Evolutionary conservation across 2,113 vertebrate genomes (phyloP), one percentile per base, ranked within the genome.

Genomic region (Lophotis ruficrista): DNA sequence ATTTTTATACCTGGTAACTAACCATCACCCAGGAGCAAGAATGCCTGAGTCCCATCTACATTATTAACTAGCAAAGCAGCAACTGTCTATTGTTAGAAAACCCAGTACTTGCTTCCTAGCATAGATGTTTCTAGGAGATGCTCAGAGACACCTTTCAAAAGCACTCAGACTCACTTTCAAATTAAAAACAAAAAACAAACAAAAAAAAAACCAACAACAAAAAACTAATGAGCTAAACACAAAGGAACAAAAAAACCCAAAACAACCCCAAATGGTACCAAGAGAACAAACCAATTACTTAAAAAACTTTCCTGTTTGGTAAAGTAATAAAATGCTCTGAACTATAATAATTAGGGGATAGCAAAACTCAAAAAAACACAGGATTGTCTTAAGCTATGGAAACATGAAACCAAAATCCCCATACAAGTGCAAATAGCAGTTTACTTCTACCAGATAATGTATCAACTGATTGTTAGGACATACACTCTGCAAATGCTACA

Each of bases 381-480:
- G 68, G 47, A 89, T 92, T 94, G 94, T 92, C 89, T 94, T 94
- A 95, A 93, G 69, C 69, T 86, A 92, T 48, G 62, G 96, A 97
- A 96, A 92, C 58, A 94, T 31, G 76, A 93, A 94, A 91, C 93
- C 91, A 92, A 96, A 96, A 95, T 91, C 65, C 90, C 89, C 94
- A 89, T 77, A 94, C 94, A 93, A 96, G 92, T 77, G 94, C 93
- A 96, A 95, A 96, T 62, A 96, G 90, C 81, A 96, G 93, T 95
- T 97, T 91, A 90, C 85, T 90, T 96, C 89, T 73, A 96, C 95
- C 96, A 92, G 95, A 95, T 62, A 97, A 56, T 61, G 16, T 76
- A 96, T 93, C 92, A 89, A 93, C 89, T 78, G 95, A 96, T 94
- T 96, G 96, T 87, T 94, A 92, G 28, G 65, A 94, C 60, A 93